Percentiles rank a stretch among this genome's conserved stretches.
phyloP scores from a whole-genome alignment of 2,113 vertebrate genomes.

The Machaerirhynchus nigripectus region DNA sequence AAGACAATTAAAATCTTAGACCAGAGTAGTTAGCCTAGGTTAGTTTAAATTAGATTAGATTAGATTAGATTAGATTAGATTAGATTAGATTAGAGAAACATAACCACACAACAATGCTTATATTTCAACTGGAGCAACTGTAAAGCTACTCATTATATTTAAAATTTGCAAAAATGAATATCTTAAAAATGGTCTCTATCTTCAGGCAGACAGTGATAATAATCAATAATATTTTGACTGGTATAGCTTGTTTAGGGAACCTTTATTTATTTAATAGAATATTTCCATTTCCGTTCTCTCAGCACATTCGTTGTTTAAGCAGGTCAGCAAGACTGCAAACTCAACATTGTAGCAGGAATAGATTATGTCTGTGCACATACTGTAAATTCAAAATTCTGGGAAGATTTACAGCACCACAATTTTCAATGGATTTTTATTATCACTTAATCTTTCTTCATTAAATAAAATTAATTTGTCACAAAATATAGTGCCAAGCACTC shows the following conservation, averaged over 20 bases:
- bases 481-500: not conserved
- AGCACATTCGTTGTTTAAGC: not conserved
- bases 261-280: conserved; percentile 5
- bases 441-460: not conserved
- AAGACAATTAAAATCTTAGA: not conserved
- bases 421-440: not conserved
- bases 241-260: not conserved
- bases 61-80: not conserved
- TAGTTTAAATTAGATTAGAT: no score
- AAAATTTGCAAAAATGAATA: not conserved
- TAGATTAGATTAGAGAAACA: not conserved
- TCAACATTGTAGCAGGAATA: not conserved
- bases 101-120: not conserved
- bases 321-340: not conserved
- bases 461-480: not conserved
- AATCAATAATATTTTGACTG: not conserved
- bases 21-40: not conserved
- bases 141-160: not conserved
- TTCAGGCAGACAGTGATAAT: not conserved
- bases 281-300: not conserved
- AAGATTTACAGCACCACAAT: not conserved
- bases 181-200: not conserved
- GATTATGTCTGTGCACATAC: not conserved
- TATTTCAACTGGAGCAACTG: not conserved
- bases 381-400: not conserved